Conservation (phyloP, 2,797 vertebrate species). For the Sebastes miniatus region DNA sequence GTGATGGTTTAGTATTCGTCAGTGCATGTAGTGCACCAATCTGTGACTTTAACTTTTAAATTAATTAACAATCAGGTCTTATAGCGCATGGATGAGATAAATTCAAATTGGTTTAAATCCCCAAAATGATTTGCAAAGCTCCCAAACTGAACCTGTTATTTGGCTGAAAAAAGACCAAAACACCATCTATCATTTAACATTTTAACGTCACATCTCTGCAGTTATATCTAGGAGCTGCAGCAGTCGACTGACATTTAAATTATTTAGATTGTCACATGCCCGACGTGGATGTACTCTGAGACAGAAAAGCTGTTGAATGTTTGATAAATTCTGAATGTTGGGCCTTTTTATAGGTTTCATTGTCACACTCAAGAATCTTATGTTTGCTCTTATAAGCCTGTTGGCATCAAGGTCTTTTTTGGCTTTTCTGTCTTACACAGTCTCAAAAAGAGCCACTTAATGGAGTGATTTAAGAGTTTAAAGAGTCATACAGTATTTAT, state of each 20-base stretch:
- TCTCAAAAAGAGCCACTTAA: conserved; percentile 6
- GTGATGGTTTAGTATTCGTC: background rate
- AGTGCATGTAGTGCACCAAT: background rate
- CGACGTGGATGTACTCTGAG: background rate
- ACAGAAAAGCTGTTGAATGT: background rate
- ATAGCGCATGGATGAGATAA: background rate
- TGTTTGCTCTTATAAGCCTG: background rate
- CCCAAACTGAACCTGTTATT: background rate
- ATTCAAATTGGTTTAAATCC: background rate
- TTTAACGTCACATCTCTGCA: background rate
- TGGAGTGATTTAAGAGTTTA: conserved; percentile 2
- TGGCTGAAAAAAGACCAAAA: background rate
- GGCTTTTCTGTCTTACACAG: background rate
- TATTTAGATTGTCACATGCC: background rate
- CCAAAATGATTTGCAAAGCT: background rate
- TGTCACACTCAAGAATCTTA: background rate
- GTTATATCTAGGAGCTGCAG: background rate
- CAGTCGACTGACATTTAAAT: background rate
- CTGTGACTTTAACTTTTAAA: background rate
- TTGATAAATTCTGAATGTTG: background rate
- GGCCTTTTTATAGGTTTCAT: background rate
- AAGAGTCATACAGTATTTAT: background rate
- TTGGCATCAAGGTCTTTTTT: background rate
- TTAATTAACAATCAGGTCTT: background rate
- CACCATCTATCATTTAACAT: background rate